phyloP scores from a whole-genome alignment of 1,140 invertebrate species.

The Drosophila melanogaster region DNA sequence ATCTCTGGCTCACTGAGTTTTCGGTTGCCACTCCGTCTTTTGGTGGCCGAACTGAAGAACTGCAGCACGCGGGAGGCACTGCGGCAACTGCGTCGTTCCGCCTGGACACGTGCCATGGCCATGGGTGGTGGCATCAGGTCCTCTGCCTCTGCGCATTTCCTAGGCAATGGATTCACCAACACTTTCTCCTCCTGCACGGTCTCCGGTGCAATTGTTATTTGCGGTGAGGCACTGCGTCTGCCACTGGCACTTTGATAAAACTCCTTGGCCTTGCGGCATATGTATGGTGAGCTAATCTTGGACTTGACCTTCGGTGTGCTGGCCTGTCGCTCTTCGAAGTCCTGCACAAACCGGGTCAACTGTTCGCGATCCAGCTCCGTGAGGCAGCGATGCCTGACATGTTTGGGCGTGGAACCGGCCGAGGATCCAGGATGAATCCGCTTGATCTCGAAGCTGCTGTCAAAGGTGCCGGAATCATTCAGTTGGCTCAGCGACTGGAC shows the following conservation, averaged over 20 bases:
- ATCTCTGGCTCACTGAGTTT: slow-evolving; percentile 59
- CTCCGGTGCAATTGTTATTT: slow-evolving; percentile 29
- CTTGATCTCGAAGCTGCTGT: slow-evolving; percentile 82
- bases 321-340: slow-evolving; percentile 72
- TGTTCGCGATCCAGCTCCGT: slow-evolving; percentile 79
- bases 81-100: slow-evolving; percentile 72
- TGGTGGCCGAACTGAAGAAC: slow-evolving; percentile 73
- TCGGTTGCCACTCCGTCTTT: slow-evolving; percentile 56
- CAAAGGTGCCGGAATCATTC: slow-evolving; percentile 80
- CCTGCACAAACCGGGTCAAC: slow-evolving; percentile 63
- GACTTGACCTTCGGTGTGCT: slow-evolving; percentile 57
- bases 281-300: slow-evolving; percentile 57
- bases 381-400: slow-evolving; percentile 62
- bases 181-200: slow-evolving; percentile 21
- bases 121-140: slow-evolving; percentile 69
- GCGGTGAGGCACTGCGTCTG: slow-evolving; percentile 74
- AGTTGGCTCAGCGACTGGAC: slow-evolving; percentile 74
- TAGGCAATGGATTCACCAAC: neutral
- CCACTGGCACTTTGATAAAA: slow-evolving; percentile 68
- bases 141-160: slow-evolving; percentile 64
- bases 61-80: slow-evolving; percentile 74
- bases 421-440: slow-evolving; percentile 52
- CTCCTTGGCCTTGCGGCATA: slow-evolving; percentile 72
- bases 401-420: slow-evolving; percentile 17
- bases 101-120: slow-evolving; percentile 64